Conservation (phyloP, 2,888 invertebrate species). For the Drosophila anomalipes region DNA sequence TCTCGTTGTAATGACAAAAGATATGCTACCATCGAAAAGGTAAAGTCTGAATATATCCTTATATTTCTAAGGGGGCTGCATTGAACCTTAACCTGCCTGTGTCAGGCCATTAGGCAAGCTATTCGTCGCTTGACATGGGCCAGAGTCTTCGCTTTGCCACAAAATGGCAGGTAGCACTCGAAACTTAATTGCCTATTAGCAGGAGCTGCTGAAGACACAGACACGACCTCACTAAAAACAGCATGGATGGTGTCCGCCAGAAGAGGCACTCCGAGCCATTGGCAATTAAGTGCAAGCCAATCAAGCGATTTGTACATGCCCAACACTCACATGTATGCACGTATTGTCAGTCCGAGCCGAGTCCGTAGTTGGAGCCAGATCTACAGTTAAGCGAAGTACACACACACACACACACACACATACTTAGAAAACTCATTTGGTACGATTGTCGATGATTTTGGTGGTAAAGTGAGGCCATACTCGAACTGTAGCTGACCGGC, state of each 20-base stretch:
- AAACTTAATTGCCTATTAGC: slow-evolving; percentile 78
- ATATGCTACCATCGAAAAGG: not conserved
- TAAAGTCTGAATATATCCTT: not conserved
- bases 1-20: not conserved
- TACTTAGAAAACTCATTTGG: slow-evolving; percentile 56
- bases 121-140: slow-evolving; percentile 22
- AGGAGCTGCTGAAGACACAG: slow-evolving; percentile 66
- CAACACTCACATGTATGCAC: slow-evolving; percentile 63
- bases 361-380: slow-evolving; percentile 7
- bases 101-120: slow-evolving; percentile 58
- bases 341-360: slow-evolving; percentile 20
- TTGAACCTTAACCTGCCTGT: slow-evolving; percentile 62
- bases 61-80: slow-evolving; percentile 2
- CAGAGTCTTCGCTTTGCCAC: slow-evolving; percentile 40
- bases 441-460: slow-evolving; percentile 57
- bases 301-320: slow-evolving; percentile 78
- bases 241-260: slow-evolving; percentile 22
- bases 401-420: not conserved
- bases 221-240: slow-evolving; percentile 68
- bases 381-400: slow-evolving; percentile 14
- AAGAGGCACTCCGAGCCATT: slow-evolving; percentile 67
- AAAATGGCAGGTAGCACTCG: slow-evolving; percentile 78
- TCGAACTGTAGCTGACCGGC: slow-evolving; percentile 36
- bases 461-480: slow-evolving; percentile 26
- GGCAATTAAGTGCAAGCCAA: slow-evolving; percentile 80